phyloP scores from a whole-genome alignment of 2,888 invertebrate genomes.

The Argyra leucocephala region DNA sequence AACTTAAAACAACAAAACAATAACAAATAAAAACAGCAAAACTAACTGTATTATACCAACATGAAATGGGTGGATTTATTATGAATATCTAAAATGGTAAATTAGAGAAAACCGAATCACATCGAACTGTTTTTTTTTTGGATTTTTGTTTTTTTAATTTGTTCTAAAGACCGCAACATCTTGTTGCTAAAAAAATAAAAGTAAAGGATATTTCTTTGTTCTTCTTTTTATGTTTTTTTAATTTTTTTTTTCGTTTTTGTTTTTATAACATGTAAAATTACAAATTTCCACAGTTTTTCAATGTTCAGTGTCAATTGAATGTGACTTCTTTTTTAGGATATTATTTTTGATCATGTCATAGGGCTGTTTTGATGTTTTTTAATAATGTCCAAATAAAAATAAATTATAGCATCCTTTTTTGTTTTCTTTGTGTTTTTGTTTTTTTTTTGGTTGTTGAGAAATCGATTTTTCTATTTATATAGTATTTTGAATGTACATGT shows the following conservation, averaged over 20 bases:
- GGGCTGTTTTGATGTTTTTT: conserved; percentile 8
- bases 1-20: conserved; percentile 7
- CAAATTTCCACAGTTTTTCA: conserved; percentile 19
- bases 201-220: conserved; percentile 13
- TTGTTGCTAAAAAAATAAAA: conserved; percentile 11
- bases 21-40: neutral
- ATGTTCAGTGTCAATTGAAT: conserved; percentile 22
- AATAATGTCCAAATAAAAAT: conserved; percentile 7
- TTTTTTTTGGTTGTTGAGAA: too few species aligned
- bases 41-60: conserved; percentile 6
- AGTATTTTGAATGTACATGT: too few species aligned
- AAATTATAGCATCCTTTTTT: neutral
- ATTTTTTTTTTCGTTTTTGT: neutral
- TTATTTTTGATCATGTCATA: conserved; percentile 14
- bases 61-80: conserved; percentile 18
- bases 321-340: conserved; percentile 13
- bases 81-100: neutral
- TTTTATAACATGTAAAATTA: conserved; percentile 7
- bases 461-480: too few species aligned
- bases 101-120: neutral
- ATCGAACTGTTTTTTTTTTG: too few species aligned
- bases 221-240: conserved; percentile 1
- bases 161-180: conserved; percentile 13
- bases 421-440: too few species aligned
- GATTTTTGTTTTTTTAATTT: too few species aligned